These are phyloP conservation scores for Labrus mixtus DNA, from an alignment of 2,113 vertebrate species.

Conservation along the genomic window DNA sequence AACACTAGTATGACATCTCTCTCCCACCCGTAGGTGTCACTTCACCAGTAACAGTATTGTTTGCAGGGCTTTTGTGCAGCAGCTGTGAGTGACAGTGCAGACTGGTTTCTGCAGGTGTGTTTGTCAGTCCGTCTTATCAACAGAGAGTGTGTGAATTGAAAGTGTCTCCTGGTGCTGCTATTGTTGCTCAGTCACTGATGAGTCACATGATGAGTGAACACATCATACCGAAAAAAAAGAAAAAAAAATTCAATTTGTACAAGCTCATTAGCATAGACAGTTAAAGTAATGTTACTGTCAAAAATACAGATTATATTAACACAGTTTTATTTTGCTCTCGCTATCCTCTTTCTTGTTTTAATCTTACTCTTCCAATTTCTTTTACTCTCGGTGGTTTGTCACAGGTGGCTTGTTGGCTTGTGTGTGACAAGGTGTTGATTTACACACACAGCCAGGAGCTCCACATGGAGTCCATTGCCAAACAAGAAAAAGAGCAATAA, in stretches of 20 bases:
- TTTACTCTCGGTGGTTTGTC: constrained; percentile 24
- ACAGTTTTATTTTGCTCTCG: not conserved
- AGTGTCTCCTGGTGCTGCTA: constrained; percentile 27
- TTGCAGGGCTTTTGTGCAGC: constrained; percentile 12
- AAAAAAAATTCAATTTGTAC: not conserved
- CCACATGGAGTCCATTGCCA: constrained; percentile 58
- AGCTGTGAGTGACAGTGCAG: constrained; percentile 54
- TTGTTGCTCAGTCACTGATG: constrained; percentile 29
- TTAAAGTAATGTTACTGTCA: not conserved
- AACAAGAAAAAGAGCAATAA: constrained; percentile 56
- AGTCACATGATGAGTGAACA: constrained; percentile 16
- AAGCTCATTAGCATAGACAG: not conserved
- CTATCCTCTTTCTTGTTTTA: not conserved
- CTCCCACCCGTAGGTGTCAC: constrained; percentile 3
- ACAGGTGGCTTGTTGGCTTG: constrained; percentile 45
- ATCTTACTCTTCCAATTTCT: not conserved
- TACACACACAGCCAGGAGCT: constrained; percentile 65
- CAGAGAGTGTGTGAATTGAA: constrained; percentile 43
- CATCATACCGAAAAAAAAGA: too few relatives aligned
- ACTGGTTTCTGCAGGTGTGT: constrained; percentile 24
- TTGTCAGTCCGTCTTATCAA: constrained; percentile 35
- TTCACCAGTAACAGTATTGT: constrained; percentile 3
- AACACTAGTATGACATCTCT: not conserved
- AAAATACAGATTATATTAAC: not conserved
- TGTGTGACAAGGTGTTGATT: constrained; percentile 69